These are phyloP conservation scores for Fragum whitleyi DNA, from an alignment of 2,888 invertebrate species.

Conservation along the genomic window DNA sequence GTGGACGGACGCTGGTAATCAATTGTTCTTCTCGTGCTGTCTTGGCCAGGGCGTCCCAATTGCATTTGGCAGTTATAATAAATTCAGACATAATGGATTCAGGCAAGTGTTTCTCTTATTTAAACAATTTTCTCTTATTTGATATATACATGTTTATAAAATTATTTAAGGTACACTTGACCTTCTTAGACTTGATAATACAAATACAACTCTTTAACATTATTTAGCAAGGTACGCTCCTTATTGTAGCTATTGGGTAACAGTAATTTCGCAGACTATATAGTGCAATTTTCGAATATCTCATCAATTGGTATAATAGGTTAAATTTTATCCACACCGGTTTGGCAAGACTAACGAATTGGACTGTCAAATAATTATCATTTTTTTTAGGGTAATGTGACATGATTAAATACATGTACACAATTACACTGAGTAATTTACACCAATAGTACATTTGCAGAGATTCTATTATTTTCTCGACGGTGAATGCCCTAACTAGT, in stretches of 20 bases:
- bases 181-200: neutral
- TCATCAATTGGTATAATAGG: no score
- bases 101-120: slow-evolving; percentile 30
- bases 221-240: no score
- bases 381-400: no score
- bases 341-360: no score
- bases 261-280: no score
- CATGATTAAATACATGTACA: no score
- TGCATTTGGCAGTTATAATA: slow-evolving; percentile 52
- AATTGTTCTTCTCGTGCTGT: slow-evolving; percentile 48
- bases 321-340: no score
- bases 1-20: slow-evolving; percentile 47
- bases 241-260: no score
- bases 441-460: slow-evolving; percentile 66
- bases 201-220: neutral
- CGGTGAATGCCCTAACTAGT: slow-evolving; percentile 79
- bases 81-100: slow-evolving; percentile 47
- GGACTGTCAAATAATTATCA: no score
- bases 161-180: neutral
- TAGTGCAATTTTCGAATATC: no score
- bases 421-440: neutral
- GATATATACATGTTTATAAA: neutral
- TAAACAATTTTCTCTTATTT: neutral
- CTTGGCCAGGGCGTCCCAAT: slow-evolving; percentile 34
- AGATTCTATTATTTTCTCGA: slow-evolving; percentile 85